phyloP scores from a whole-genome alignment of 2,113 vertebrate genomes.

The Choloepus hoffmanni region DNA sequence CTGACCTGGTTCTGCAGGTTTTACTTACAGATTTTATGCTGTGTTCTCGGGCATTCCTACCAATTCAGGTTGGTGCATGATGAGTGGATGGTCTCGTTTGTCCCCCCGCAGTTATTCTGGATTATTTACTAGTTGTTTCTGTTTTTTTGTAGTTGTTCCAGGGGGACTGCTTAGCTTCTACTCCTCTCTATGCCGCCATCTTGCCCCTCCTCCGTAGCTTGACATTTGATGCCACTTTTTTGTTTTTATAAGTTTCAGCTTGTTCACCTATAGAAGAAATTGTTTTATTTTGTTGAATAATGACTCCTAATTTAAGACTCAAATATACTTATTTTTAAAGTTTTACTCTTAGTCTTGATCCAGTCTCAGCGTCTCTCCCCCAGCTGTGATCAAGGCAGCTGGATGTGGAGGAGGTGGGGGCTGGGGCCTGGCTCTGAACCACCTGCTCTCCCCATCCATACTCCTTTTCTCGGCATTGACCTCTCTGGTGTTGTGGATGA shows the following conservation, averaged over 20 bases:
- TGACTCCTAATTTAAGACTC: neutral
- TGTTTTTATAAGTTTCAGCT: neutral
- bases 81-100: no score
- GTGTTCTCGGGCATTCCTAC: no score
- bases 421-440: neutral
- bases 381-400: neutral
- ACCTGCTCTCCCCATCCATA: rapidly evolving
- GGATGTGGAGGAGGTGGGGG: neutral
- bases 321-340: neutral
- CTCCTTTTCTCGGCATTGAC: neutral
- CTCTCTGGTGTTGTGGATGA: neutral
- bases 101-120: no score
- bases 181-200: no score
- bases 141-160: no score
- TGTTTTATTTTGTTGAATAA: slow-evolving; percentile 36
- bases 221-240: neutral
- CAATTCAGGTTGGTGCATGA: no score
- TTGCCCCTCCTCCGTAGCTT: no score
- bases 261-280: neutral
- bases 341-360: neutral
- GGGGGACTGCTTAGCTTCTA: no score
- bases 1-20: no score
- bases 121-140: no score
- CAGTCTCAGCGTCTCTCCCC: neutral
- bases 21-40: no score